Evolutionary conservation across 2,888 invertebrate species (phyloP).

Genomic region (Cinara cedri): DNA sequence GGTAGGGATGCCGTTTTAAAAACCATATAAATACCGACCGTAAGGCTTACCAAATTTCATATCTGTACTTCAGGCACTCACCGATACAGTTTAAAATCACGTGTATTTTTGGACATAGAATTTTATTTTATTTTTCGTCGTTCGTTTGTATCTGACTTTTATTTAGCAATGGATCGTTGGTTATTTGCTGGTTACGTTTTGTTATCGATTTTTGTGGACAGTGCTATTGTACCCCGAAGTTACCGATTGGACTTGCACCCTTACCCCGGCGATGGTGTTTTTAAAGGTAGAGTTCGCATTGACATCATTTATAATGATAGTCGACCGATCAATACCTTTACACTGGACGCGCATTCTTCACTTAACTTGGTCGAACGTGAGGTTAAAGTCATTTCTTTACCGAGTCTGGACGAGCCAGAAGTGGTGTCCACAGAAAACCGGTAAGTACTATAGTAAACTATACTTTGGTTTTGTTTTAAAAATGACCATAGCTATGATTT

Average conservation of each 20-base stretch:
- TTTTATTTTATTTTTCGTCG: neutral
- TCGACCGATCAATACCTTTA: conserved; percentile 49
- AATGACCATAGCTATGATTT: neutral
- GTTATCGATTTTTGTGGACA: neutral
- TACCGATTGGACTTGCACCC: conserved; percentile 75
- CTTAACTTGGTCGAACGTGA: conserved; percentile 59
- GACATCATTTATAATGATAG: conserved; percentile 44
- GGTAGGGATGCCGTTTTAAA: too few relatives aligned
- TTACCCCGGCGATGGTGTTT: conserved; percentile 70
- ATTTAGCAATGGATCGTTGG: conserved; percentile 40
- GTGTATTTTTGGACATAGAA: too few relatives aligned
- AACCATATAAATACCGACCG: conserved; percentile 6
- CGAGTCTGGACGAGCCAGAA: conserved; percentile 59
- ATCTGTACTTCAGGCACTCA: too few relatives aligned
- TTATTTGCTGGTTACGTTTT: conserved; percentile 34
- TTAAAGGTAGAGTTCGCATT: conserved; percentile 63
- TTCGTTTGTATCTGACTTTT: conserved; percentile 11
- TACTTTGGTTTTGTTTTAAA: neutral
- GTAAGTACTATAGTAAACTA: conserved; percentile 53
- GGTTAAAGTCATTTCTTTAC: conserved; percentile 59
- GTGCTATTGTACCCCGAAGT: conserved; percentile 66
- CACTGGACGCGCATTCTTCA: conserved; percentile 59
- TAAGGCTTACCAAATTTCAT: too few relatives aligned
- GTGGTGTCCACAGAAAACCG: conserved; percentile 59
- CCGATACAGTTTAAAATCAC: neutral